These are phyloP conservation scores for Bombus impatiens DNA, from an alignment of 1,140 invertebrate species.

Conservation along the genomic window DNA sequence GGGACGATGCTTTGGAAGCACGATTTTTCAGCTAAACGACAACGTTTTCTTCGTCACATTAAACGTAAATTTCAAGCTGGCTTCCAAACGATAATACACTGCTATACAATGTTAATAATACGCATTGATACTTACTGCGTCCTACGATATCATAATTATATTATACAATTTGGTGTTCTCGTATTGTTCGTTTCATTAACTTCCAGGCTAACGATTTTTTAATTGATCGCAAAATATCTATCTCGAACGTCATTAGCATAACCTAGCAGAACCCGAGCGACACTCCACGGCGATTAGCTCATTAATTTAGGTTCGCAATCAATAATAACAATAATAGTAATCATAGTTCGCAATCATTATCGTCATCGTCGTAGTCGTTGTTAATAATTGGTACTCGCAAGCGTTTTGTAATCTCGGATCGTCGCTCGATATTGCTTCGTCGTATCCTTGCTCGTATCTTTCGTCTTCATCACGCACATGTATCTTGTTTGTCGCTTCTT, in stretches of 20 bases:
- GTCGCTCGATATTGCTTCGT: slow-evolving; percentile 49
- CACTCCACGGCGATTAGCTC: slow-evolving; percentile 51
- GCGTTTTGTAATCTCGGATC: slow-evolving; percentile 44
- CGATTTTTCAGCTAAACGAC: slow-evolving; percentile 7
- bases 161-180: background rate
- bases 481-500: slow-evolving; percentile 31
- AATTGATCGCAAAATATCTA: background rate
- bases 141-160: background rate
- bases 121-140: background rate
- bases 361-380: slow-evolving; percentile 52
- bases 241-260: background rate
- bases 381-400: slow-evolving; percentile 54
- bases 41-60: background rate
- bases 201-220: background rate
- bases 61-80: background rate
- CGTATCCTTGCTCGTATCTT: slow-evolving; percentile 7
- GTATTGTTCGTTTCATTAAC: background rate
- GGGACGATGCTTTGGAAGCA: slow-evolving; percentile 11
- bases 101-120: background rate
- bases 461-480: slow-evolving; percentile 24
- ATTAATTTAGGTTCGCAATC: slow-evolving; percentile 64
- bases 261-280: background rate
- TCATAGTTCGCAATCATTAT: slow-evolving; percentile 61
- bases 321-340: slow-evolving; percentile 71
- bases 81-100: background rate